phyloP scores from a whole-genome alignment of 2,797 vertebrate genomes.

The Pampus argenteus region DNA sequence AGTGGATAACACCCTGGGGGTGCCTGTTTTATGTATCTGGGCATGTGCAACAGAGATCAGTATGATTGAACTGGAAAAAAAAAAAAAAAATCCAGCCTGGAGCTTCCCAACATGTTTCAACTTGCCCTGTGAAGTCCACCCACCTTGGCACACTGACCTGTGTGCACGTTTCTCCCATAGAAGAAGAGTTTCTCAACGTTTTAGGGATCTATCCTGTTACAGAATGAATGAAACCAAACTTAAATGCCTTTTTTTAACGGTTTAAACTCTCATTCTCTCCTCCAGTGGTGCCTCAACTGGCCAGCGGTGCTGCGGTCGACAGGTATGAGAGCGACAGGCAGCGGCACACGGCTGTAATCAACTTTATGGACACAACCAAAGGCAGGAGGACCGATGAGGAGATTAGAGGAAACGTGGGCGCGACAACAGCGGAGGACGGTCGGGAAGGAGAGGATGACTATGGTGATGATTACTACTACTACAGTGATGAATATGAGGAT shows the following conservation, averaged over 20 bases:
- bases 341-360: conserved; percentile 79
- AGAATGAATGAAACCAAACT: background rate
- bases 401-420: conserved; percentile 23
- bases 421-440: conserved; percentile 49
- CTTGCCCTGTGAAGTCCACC: conserved; percentile 67
- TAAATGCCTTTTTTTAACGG: background rate
- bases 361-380: conserved; percentile 74
- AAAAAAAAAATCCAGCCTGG: conserved; percentile 9
- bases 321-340: conserved; percentile 77
- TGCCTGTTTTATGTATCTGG: background rate
- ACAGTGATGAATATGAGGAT: conserved; percentile 75
- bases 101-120: conserved; percentile 71
- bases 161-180: background rate
- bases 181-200: conserved; percentile 11
- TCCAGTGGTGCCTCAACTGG: conserved; percentile 75
- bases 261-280: conserved; percentile 2
- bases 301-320: conserved; percentile 81
- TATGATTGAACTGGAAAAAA: conserved; percentile 3
- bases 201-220: background rate
- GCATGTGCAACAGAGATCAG: conserved; percentile 19
- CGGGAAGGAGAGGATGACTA: conserved; percentile 59
- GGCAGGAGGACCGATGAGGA: conserved; percentile 70
- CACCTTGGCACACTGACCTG: conserved; percentile 56
- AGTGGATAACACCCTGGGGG: background rate
- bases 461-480: conserved; percentile 72